phyloP scores from a whole-genome alignment of 1,140 invertebrate genomes.

The Cotesia glomerata region DNA sequence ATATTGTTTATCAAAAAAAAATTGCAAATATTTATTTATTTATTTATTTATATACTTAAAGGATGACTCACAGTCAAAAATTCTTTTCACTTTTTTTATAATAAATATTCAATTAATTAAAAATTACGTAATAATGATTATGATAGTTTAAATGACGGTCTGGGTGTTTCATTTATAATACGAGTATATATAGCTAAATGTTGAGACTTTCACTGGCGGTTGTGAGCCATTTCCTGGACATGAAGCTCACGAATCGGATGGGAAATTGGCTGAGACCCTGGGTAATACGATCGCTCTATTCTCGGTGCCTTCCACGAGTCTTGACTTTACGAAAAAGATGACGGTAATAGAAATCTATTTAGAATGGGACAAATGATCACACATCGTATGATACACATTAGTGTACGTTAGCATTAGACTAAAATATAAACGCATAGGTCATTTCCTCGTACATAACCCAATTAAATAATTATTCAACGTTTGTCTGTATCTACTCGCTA shows the following conservation, averaged over 20 bases:
- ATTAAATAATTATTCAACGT: conserved; percentile 61
- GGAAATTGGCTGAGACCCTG: conserved; percentile 16
- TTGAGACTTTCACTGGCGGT: conserved; percentile 8
- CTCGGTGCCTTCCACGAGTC: conserved; percentile 5
- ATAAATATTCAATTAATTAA: background rate
- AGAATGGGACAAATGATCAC: background rate
- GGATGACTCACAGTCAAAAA: too few species aligned
- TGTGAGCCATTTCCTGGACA: conserved; percentile 39
- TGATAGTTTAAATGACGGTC: background rate
- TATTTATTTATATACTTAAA: too few species aligned
- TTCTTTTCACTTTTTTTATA: too few species aligned
- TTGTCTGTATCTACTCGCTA: conserved; percentile 28
- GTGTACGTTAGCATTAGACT: conserved; percentile 30
- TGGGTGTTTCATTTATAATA: background rate
- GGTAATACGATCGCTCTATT: conserved; percentile 24
- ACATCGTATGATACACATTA: conserved; percentile 15
- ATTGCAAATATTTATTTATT: too few species aligned
- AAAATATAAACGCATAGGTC: conserved; percentile 49
- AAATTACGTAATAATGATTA: conserved; percentile 23
- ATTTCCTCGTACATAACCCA: conserved; percentile 62
- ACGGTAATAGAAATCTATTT: background rate
- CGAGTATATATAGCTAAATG: background rate
- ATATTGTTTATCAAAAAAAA: background rate
- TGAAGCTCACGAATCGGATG: conserved; percentile 25
- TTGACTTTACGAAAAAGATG: background rate